Evolutionary conservation across 2,888 invertebrate species (phyloP).

Genomic region (Amphipoea oculea): DNA sequence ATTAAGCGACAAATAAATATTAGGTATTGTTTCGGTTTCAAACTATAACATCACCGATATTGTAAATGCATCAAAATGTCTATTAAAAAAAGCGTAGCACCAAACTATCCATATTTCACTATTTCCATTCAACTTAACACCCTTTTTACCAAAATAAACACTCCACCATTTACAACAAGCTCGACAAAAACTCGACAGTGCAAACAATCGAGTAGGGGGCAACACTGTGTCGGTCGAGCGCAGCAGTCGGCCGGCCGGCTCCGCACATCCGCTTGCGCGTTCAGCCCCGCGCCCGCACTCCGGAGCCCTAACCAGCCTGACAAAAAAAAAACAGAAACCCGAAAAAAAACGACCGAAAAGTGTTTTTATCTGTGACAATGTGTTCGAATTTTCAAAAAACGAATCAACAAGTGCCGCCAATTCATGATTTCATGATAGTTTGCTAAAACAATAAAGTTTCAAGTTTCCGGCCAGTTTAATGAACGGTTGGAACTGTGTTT

Average conservation of each 20-base stretch:
- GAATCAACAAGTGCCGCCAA: conserved; percentile 33
- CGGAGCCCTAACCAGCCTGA: conserved; percentile 64
- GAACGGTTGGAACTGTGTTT: conserved; percentile 64
- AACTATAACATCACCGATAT: neutral
- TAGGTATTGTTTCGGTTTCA: neutral
- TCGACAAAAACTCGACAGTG: conserved; percentile 75
- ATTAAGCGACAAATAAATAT: neutral
- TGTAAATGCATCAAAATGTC: neutral
- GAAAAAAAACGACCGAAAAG: conserved; percentile 37
- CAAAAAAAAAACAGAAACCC: conserved; percentile 51
- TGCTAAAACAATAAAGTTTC: conserved; percentile 52
- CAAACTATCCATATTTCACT: neutral
- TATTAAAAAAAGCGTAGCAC: neutral
- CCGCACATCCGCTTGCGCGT: conserved; percentile 89
- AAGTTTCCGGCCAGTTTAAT: conserved; percentile 43
- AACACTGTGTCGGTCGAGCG: conserved; percentile 80
- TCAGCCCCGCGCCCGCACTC: conserved; percentile 82
- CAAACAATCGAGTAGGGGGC: conserved; percentile 79
- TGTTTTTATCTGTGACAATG: conserved; percentile 63
- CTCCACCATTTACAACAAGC: conserved; percentile 15
- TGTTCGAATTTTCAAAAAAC: conserved; percentile 52
- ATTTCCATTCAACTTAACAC: neutral
- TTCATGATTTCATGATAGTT: conserved; percentile 33
- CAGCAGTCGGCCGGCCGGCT: conserved; percentile 85
- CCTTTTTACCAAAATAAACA: conserved; percentile 22